Percentiles rank a stretch among this genome's conserved stretches.
phyloP scores from a whole-genome alignment of 2,888 invertebrate genomes.

The Oligia latruncula region DNA sequence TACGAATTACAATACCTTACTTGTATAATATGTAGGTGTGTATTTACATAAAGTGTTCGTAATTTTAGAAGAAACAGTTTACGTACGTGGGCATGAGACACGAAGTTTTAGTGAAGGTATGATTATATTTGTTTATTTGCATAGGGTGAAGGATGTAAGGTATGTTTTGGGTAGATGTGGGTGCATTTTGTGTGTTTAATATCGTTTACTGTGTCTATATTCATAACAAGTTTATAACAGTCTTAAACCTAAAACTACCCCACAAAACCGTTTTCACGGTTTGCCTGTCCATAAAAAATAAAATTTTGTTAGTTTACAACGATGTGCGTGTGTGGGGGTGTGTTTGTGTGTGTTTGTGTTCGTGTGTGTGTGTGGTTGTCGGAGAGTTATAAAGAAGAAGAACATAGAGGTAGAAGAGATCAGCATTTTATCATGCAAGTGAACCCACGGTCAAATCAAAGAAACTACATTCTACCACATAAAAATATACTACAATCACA shows the following conservation, averaged over 20 bases:
- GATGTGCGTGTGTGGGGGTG: not conserved
- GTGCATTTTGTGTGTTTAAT: not conserved
- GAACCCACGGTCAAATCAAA: not conserved
- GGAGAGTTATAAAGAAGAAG: not conserved
- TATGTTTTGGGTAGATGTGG: not conserved
- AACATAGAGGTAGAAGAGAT: not conserved
- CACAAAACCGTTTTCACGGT: not conserved
- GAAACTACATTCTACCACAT: not conserved
- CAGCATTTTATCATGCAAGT: not conserved
- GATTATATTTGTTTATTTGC: too few relatives aligned
- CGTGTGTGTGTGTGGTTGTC: not conserved
- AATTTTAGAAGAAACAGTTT: not conserved
- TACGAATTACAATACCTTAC: not conserved
- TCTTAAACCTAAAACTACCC: not conserved
- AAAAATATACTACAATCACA: not conserved
- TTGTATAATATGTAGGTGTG: too few relatives aligned
- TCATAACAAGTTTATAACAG: not conserved
- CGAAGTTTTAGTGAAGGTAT: too few relatives aligned
- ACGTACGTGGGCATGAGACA: not conserved
- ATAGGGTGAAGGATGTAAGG: not conserved
- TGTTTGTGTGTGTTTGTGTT: not conserved
- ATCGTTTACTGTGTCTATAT: not conserved
- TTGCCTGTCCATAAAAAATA: not conserved
- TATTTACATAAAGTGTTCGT: not conserved
- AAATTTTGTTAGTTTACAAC: not conserved